phyloP scores from a whole-genome alignment of 2,113 vertebrate genomes.

The Pteruthius melanotis region DNA sequence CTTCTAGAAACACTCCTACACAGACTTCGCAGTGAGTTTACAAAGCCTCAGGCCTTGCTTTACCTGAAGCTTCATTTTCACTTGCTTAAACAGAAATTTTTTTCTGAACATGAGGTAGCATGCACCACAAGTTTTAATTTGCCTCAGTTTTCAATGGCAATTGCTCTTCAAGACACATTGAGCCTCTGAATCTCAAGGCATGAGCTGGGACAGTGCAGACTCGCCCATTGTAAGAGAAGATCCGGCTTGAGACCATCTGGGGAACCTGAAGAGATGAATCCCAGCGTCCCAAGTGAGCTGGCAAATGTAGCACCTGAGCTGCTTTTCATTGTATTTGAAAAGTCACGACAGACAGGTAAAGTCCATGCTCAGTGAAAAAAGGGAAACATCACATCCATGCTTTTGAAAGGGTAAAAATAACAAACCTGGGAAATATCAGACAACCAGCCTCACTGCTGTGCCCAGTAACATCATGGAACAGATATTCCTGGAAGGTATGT shows the following conservation, averaged over 20 bases:
- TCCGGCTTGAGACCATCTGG: neutral
- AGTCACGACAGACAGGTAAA: neutral
- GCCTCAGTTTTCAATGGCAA: neutral
- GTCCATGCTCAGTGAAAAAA: neutral
- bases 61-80: neutral
- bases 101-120: neutral
- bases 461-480: neutral
- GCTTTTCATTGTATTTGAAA: neutral
- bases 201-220: neutral
- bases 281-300: neutral
- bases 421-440: neutral
- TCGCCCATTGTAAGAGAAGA: rapidly evolving
- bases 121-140: neutral
- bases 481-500: neutral
- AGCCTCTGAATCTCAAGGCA: neutral
- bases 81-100: neutral
- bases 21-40: neutral
- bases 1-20: neutral
- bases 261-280: neutral
- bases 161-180: neutral
- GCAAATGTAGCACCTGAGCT: neutral
- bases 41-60: neutral
- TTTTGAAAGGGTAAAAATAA: neutral
- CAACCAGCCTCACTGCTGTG: neutral
- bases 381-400: neutral